Evolutionary conservation across 2,113 vertebrate species (phyloP).

Genomic region (Osmerus eperlanus): DNA sequence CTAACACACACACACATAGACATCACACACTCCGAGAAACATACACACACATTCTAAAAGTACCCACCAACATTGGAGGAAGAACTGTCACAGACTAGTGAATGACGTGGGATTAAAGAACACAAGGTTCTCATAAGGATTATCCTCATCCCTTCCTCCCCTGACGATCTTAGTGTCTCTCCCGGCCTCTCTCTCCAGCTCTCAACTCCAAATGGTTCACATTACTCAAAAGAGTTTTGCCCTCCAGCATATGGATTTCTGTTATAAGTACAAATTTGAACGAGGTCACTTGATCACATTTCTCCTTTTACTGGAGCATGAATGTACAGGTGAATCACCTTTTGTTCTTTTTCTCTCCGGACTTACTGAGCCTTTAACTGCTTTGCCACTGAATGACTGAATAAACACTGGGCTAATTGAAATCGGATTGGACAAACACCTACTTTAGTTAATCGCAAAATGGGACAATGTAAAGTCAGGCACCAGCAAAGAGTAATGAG

Average conservation of each 20-base stretch:
- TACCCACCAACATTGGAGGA: neutral
- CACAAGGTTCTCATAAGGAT: slow-evolving; percentile 8
- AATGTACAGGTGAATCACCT: neutral
- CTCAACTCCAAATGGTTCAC: neutral
- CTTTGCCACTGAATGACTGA: neutral
- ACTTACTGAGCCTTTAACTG: neutral
- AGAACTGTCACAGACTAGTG: neutral
- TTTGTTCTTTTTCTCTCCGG: too few relatives aligned
- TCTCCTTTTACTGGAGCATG: neutral
- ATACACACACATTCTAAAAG: neutral
- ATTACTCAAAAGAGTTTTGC: neutral
- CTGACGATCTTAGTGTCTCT: too few relatives aligned
- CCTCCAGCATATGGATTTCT: slow-evolving; percentile 1
- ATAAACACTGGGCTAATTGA: slow-evolving; percentile 50
- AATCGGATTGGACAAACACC: slow-evolving; percentile 40
- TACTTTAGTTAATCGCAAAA: slow-evolving; percentile 42
- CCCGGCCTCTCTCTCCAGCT: too few relatives aligned
- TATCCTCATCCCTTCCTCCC: neutral
- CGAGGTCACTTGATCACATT: neutral
- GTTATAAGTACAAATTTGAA: neutral
- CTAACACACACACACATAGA: neutral
- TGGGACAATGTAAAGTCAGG: slow-evolving; percentile 32
- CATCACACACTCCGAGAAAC: neutral
- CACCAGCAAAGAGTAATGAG: slow-evolving; percentile 16
- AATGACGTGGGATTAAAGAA: slow-evolving; percentile 4